A percentile compares a stretch with the other conserved stretches of the same genome.
Evolutionary conservation across 2,113 vertebrate species (phyloP).

Genomic region (Nymphicus hollandicus): DNA sequence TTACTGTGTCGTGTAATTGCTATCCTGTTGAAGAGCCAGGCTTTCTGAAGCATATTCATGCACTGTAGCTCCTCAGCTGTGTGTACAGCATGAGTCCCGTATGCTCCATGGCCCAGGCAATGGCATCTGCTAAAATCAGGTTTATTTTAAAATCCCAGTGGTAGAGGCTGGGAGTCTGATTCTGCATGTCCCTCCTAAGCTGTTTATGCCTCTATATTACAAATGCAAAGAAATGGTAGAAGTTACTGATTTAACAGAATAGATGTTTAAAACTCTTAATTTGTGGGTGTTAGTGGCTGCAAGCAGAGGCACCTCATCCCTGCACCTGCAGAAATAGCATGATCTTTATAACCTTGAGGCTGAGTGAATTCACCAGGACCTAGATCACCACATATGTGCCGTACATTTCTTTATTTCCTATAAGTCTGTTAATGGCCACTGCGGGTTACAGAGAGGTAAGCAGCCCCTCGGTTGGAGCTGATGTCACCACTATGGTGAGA

Average conservation of each 20-base stretch:
- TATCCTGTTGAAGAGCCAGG: neutral
- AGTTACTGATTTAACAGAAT: neutral
- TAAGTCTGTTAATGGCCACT: neutral
- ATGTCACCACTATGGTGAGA: neutral
- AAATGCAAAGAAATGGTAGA: neutral
- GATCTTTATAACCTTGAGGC: neutral
- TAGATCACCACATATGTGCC: neutral
- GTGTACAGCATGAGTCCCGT: neutral
- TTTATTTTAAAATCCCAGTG: neutral
- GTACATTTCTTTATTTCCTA: neutral
- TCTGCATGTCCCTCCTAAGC: neutral
- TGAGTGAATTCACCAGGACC: neutral
- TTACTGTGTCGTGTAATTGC: neutral
- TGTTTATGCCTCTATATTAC: neutral
- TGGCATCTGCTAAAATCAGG: neutral
- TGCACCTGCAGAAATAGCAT: neutral
- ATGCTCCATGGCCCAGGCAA: neutral
- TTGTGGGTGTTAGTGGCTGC: neutral
- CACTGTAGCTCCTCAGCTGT: neutral
- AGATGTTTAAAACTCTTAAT: neutral
- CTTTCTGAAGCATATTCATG: neutral
- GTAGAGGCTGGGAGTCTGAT: neutral
- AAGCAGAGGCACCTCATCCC: neutral
- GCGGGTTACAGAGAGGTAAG: neutral
- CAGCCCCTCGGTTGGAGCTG: neutral